Conservation (phyloP, 2,113 vertebrate species). For the Phycodurus eques region DNA sequence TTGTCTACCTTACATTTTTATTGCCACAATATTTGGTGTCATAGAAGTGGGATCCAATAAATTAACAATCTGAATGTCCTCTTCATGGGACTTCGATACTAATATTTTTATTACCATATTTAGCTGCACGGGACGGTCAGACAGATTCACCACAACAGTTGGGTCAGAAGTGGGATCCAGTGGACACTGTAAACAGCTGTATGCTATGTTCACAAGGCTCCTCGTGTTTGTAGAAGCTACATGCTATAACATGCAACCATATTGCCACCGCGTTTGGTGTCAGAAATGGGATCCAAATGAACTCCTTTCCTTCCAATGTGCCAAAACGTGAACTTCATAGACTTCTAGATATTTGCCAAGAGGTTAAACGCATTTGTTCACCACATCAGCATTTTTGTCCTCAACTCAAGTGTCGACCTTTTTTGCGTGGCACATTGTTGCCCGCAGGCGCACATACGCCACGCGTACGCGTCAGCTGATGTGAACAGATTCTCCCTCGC, state of each 20-base stretch:
- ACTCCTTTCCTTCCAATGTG: background rate
- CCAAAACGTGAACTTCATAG: background rate
- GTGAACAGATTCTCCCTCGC: slow-evolving; percentile 8
- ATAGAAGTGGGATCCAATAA: too few species aligned
- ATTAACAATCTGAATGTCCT: too few species aligned
- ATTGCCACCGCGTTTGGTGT: background rate
- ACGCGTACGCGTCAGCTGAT: slow-evolving; percentile 4
- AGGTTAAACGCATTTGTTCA: background rate
- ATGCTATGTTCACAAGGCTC: too few species aligned
- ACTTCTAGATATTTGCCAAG: background rate
- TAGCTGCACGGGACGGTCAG: too few species aligned
- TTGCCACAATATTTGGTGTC: too few species aligned
- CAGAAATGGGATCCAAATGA: background rate
- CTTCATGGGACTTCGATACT: too few species aligned
- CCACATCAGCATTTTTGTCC: background rate
- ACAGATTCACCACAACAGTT: too few species aligned
- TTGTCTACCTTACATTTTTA: too few species aligned
- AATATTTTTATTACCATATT: too few species aligned
- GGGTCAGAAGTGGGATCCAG: too few species aligned
- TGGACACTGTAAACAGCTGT: too few species aligned
- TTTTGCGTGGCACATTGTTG: background rate
- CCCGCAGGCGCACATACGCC: background rate
- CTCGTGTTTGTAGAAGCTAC: too few species aligned
- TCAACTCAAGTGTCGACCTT: background rate
- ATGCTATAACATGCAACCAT: background rate